Base-by-base conservation (phyloP, 2,113 vertebrate genomes). In the Pseudolaguvia tuberculata region DNA sequence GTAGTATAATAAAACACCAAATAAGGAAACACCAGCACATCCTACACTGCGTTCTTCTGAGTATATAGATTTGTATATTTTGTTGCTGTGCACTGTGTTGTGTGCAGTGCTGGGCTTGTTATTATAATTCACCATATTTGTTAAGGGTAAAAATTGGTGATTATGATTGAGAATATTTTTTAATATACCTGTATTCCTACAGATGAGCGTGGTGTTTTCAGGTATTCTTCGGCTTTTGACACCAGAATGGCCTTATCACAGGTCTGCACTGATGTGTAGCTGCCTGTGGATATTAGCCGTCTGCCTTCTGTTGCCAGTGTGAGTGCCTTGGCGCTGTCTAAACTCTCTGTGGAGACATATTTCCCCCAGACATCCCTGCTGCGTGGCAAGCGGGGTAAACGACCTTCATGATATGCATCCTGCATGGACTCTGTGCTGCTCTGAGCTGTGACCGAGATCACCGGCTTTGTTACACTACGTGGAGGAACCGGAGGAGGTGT, bases 361-460 rank as follows among this genome's bases (percentile, higher is more conserved):
- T 94, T 89, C 73, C 87, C 86, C 69, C 90, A 72, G 42, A 20
- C 56, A 14, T 72, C 70, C 25, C 70, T 72, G 70, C 55, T 50
- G 42, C 70, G 87, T 8, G 93, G 87, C 3, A 93, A 91, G 78
- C 93, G 89, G 71, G 91, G 92, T 57, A 91, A 88, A 27, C 93
- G 92, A 86, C 92, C 90, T 74, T 98, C 96, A 0, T 96, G 95
- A 80, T 98, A 97, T 13, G 95, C 95, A 1, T 99, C 97, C 89
- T 98, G 97, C 8, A 93, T 97, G 80, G 97, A 98, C 81, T 99
- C 97, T 1, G 97, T 99, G 86, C 97, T 99, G 93, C 97, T 99
- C 92, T 99, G 97, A 1, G 96, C 96, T 1, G 97, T 98, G 78
- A 99, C 94, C 0, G 97, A 98, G 90, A 99, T 98, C 85, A 99